Base-by-base conservation (phyloP, 2,113 vertebrate genomes). In the Prionailurus bengalensis region DNA sequence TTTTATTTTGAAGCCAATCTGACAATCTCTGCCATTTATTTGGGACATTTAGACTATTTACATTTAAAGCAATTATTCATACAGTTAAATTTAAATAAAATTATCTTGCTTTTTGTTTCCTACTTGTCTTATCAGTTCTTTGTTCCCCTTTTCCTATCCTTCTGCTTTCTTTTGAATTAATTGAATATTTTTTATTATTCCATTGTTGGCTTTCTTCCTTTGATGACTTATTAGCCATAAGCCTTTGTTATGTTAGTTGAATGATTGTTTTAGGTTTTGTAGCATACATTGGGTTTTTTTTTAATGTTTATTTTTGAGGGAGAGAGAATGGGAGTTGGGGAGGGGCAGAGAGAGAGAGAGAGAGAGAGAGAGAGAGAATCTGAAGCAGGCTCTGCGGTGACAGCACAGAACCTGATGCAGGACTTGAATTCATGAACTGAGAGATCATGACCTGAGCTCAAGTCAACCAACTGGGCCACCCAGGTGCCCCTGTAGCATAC, bases 221-320 rank as follows among this genome's bases (percentile, higher is more conserved):
- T 76, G 16, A 66, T 79, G 53, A 9, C 63, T 80, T 89, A 45
- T 48, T 89, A 84, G 33, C 48, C 9, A 17, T 71, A 71, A 27
- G 33, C 93, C 51, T 94, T 83, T 90, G 71, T 36, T 86, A 55
- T 63, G 19, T 73, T 92, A 80, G 58, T 91, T 86, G 39, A 51
- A 45, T 87, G 14, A 19, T 78, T 82, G 31, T 73, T 91, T 88
- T 71, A 88, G 66, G 53, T n/a, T 86, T 86, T 65, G 5, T 58
- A 73, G 53, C 45, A 45, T 74, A 36, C 51, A 17, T 90, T 17
- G 45, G 45, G 45, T 71, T 96, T 84, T 31, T 16, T 16, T 78
- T 48, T 31, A 76, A 21, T 19, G 15, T 65, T 65, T 65, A 65
- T 65, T 65, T 61, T 61, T 61, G 73, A 74, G 71, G 25, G 19